phyloP scores from a whole-genome alignment of 2,113 vertebrate genomes.

The Thunnus thynnus region DNA sequence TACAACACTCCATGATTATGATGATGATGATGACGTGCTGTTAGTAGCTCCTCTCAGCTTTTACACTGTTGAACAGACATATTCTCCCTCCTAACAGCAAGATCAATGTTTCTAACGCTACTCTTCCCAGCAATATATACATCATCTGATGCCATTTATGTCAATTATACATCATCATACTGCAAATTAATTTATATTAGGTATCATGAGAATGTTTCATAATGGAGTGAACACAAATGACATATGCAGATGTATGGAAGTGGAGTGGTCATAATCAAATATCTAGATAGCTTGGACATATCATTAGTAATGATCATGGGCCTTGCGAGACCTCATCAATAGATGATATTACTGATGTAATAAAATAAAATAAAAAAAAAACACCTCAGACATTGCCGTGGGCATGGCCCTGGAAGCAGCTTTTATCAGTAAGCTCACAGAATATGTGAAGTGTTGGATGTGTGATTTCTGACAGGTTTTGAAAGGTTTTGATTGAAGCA shows the following conservation, averaged over 20 bases:
- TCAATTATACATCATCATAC: background rate
- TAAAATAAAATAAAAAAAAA: background rate
- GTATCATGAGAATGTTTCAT: background rate
- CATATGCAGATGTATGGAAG: background rate
- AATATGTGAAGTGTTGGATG: background rate
- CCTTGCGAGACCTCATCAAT: background rate
- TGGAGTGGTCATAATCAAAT: background rate
- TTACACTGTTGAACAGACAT: background rate
- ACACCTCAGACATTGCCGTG: background rate
- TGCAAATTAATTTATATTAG: background rate
- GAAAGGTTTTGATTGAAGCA: constrained; percentile 4
- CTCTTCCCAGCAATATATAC: no score
- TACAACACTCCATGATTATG: no score
- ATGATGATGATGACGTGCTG: background rate
- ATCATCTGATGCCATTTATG: constrained; percentile 1
- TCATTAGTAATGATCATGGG: background rate
- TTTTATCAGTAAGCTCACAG: constrained; percentile 1
- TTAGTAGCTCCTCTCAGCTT: background rate
- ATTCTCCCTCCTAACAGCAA: background rate
- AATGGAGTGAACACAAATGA: constrained; percentile 4
- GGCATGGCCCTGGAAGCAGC: background rate
- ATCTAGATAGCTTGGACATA: background rate
- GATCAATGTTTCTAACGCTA: background rate
- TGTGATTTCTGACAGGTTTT: background rate
- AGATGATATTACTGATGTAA: background rate